These are phyloP conservation scores for Parotocinclus haroldoi DNA, from an alignment of 2,797 vertebrate species.

Conservation along the genomic window DNA sequence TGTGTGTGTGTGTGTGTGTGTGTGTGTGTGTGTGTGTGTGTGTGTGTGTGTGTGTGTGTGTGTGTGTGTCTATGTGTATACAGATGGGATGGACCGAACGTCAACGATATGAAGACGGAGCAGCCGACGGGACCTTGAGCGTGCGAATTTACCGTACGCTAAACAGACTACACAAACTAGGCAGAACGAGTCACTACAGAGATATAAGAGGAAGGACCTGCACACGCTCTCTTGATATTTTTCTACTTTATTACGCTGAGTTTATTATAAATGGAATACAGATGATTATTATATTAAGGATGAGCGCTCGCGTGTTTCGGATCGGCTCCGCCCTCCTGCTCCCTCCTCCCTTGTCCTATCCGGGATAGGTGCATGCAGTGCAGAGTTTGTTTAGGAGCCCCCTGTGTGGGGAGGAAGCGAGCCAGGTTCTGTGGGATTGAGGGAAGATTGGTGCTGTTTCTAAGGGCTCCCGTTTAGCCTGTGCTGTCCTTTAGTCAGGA, in stretches of 20 bases:
- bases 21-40: no score
- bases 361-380: not conserved
- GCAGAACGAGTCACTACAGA: conserved; percentile 77
- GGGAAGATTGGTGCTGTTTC: conserved; percentile 70
- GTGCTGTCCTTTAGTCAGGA: conserved; percentile 12
- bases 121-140: conserved; percentile 47
- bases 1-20: conserved; percentile 2
- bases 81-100: conserved; percentile 94
- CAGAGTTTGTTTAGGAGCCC: not conserved
- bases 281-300: conserved; percentile 76
- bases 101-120: conserved; percentile 84
- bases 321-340: conserved; percentile 54
- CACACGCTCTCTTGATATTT: conserved; percentile 92
- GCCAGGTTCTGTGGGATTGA: conserved; percentile 40
- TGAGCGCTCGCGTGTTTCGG: conserved; percentile 18
- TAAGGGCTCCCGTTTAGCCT: conserved; percentile 42
- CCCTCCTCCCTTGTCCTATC: not conserved
- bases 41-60: no score
- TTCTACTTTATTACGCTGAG: conserved; percentile 93
- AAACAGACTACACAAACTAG: conserved; percentile 56
- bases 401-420: not conserved
- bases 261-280: conserved; percentile 90
- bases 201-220: conserved; percentile 69
- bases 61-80: no score
- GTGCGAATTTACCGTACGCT: no score